A percentile compares a stretch with the other conserved stretches of the same genome.
Evolutionary conservation across 2,888 invertebrate genomes (phyloP).

Genomic region (Mythimna vitellina): DNA sequence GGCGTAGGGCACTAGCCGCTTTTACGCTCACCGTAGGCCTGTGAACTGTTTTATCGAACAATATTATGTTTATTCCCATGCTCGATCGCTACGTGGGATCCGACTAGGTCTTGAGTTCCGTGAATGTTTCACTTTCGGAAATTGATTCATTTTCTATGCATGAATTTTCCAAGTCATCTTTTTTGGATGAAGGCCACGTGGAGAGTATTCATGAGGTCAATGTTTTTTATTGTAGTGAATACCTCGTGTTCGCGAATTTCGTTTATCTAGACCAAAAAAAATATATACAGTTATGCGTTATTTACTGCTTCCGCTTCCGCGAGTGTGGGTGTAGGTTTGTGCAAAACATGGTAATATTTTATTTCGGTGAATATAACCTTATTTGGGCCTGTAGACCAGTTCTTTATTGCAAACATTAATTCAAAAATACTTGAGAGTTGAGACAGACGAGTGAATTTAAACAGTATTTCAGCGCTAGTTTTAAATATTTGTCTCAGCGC

Average conservation of each 20-base stretch:
- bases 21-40: constrained; percentile 70
- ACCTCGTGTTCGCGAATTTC: constrained; percentile 16
- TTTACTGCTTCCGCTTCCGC: constrained; percentile 49
- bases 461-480: constrained; percentile 34
- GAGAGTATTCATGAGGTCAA: constrained; percentile 12
- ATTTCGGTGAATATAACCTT: constrained; percentile 36
- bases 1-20: constrained; percentile 82
- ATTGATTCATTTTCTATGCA: background rate
- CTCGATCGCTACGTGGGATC: constrained; percentile 28
- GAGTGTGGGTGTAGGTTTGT: constrained; percentile 37
- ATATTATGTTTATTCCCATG: constrained; percentile 58
- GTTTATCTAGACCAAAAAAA: constrained; percentile 24
- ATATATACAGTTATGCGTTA: constrained; percentile 30
- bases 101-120: constrained; percentile 19
- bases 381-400: constrained; percentile 35
- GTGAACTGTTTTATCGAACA: constrained; percentile 73
- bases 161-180: constrained; percentile 1
- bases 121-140: constrained; percentile 10
- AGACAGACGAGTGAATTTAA: constrained; percentile 23
- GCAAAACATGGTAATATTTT: constrained; percentile 40
- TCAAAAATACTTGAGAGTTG: constrained; percentile 16
- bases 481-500: constrained; percentile 29
- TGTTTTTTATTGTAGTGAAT: constrained; percentile 5
- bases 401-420: constrained; percentile 31
- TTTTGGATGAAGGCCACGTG: background rate